Conservation (phyloP, 2,797 vertebrate genomes). For the Varecia variegata region DNA sequence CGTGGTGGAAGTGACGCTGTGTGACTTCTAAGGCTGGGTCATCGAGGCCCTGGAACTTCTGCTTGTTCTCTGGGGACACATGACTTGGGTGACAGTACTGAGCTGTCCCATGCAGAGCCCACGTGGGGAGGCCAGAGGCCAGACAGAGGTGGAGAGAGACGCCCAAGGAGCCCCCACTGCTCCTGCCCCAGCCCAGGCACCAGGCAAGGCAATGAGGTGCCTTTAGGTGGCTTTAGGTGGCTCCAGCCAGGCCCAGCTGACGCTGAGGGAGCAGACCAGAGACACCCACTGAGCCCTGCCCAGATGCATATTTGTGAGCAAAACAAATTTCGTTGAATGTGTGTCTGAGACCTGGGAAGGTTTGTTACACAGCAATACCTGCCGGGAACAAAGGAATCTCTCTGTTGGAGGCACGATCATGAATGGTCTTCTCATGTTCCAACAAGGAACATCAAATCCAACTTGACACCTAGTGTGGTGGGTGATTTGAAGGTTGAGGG, state of each 20-base stretch:
- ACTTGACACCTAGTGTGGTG: background rate
- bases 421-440: background rate
- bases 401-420: background rate
- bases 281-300: background rate
- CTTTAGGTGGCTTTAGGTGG: background rate
- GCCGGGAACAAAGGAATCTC: background rate
- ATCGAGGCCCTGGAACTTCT: background rate
- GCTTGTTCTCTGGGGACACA: accelerated
- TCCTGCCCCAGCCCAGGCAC: too few relatives aligned
- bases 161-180: accelerated
- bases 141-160: background rate
- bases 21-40: background rate
- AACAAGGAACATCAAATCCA: background rate
- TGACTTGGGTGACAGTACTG: too few relatives aligned
- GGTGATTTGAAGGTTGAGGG: background rate
- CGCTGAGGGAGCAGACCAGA: background rate
- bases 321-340: background rate
- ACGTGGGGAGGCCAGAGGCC: background rate
- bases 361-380: background rate
- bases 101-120: background rate
- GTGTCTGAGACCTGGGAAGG: background rate
- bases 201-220: too few relatives aligned
- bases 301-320: background rate
- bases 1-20: background rate
- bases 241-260: background rate